Percentiles rank a stretch among this genome's conserved stretches.
These are phyloP conservation scores for Punctoribates punctum DNA, from an alignment of 2,888 invertebrate species.

Conservation along the genomic window DNA sequence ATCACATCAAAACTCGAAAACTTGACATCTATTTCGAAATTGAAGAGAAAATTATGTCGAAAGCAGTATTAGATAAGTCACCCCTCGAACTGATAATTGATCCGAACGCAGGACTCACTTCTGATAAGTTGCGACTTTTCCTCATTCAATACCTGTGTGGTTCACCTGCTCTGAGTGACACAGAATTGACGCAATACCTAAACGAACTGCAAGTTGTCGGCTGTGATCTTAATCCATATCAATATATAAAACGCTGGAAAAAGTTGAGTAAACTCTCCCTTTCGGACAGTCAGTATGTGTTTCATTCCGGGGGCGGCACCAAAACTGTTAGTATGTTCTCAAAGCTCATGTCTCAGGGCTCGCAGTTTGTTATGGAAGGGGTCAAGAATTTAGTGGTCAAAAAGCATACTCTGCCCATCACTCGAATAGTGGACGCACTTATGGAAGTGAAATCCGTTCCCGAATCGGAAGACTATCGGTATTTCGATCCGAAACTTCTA, in stretches of 20 bases:
- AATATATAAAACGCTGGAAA: constrained; percentile 90
- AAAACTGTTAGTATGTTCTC: constrained; percentile 98
- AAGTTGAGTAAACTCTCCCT: constrained; percentile 24
- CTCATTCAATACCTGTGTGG: constrained; percentile 87
- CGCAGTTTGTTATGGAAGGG: constrained; percentile 98
- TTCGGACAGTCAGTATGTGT: constrained; percentile 30
- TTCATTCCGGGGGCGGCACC: constrained; percentile 67
- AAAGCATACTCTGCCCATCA: constrained; percentile 87
- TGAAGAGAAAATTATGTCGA: constrained; percentile 91
- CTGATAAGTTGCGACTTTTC: constrained; percentile 89
- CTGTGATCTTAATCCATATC: constrained; percentile 77
- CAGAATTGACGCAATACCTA: constrained; percentile 78
- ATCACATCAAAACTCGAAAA: constrained; percentile 67
- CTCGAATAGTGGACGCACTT: constrained; percentile 82
- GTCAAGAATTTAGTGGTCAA: constrained; percentile 98
- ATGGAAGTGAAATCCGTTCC: constrained; percentile 73
- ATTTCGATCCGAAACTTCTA: constrained; percentile 91
- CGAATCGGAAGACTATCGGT: constrained; percentile 81
- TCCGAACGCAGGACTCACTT: constrained; percentile 76
- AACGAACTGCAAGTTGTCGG: constrained; percentile 72
- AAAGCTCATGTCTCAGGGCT: constrained; percentile 92
- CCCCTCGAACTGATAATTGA: constrained; percentile 83
- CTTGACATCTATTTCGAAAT: constrained; percentile 94
- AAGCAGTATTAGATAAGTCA: constrained; percentile 63
- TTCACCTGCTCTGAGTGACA: constrained; percentile 66